Evolutionary conservation across 2,113 vertebrate genomes (phyloP).

Genomic region (Channa argus): DNA sequence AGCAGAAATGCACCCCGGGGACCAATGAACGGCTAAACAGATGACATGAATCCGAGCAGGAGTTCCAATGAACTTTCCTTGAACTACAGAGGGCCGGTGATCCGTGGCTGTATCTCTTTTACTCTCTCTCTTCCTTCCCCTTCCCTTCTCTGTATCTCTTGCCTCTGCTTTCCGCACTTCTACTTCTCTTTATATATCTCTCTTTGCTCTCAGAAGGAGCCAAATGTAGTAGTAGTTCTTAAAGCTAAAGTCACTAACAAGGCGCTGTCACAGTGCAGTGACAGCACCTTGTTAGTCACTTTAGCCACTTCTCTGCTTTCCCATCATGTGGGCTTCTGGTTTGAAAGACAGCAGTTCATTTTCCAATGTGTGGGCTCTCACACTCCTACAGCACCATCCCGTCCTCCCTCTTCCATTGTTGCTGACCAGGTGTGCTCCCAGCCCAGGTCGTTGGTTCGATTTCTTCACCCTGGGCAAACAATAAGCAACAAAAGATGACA

Average conservation of each 20-base stretch:
- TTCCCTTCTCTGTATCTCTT: conserved; percentile 22
- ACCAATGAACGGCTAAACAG: conserved; percentile 74
- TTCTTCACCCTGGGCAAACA: conserved; percentile 41
- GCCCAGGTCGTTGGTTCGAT: conserved; percentile 64
- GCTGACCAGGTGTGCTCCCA: conserved; percentile 63
- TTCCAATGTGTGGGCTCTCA: conserved; percentile 61
- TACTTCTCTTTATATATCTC: conserved; percentile 28
- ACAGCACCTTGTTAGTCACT: too few species aligned
- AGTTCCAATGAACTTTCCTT: conserved; percentile 79
- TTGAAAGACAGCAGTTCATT: conserved; percentile 75
- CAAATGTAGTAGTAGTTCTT: conserved; percentile 67
- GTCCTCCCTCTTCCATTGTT: conserved; percentile 17
- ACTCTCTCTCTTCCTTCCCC: conserved; percentile 8
- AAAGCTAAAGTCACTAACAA: conserved; percentile 78
- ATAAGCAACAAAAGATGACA: conserved; percentile 35
- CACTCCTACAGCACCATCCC: conserved; percentile 17
- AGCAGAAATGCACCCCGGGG: conserved; percentile 59
- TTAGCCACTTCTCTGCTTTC: conserved; percentile 71
- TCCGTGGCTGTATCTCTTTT: conserved; percentile 60
- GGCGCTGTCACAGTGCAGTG: conserved; percentile 71
- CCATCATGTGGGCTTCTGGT: conserved; percentile 71
- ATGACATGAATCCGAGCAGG: conserved; percentile 71
- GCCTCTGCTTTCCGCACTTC: conserved; percentile 11
- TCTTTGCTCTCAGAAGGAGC: conserved; percentile 33
- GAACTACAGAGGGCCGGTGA: conserved; percentile 71